Conservation (phyloP, 2,113 vertebrate genomes). For the Apaloderma vittatum region DNA sequence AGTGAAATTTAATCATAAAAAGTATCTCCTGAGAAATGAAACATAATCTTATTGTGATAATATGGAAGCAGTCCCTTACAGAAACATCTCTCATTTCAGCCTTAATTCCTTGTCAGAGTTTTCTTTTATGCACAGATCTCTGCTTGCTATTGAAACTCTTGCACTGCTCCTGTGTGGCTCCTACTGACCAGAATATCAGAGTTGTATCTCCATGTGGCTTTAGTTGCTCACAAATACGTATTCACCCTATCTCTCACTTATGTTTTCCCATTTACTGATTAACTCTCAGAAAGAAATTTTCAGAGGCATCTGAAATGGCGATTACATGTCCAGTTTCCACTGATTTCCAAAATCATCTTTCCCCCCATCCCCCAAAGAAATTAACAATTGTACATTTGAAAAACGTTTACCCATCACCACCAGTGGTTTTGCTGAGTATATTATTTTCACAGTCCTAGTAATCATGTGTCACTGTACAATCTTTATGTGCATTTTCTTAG, state of each 20-base stretch:
- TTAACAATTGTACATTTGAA: background rate
- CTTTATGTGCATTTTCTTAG: background rate
- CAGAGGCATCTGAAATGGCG: background rate
- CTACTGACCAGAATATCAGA: background rate
- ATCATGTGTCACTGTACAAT: background rate
- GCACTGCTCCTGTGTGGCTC: accelerated
- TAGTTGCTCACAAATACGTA: too few species aligned
- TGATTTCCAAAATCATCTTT: background rate
- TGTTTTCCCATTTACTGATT: background rate
- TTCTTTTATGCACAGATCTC: background rate
- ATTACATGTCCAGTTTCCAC: background rate
- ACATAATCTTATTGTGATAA: background rate
- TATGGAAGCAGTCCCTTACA: background rate
- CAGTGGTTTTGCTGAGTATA: background rate
- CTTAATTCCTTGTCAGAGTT: background rate
- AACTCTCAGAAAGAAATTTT: background rate
- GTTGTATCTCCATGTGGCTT: background rate
- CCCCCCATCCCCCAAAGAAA: background rate
- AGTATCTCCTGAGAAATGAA: constrained; percentile 14
- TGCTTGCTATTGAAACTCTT: background rate
- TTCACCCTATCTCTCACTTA: background rate
- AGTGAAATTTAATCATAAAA: constrained; percentile 36
- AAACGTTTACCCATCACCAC: background rate
- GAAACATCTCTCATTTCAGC: background rate
- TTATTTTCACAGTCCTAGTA: background rate